Percentiles rank a stretch among this genome's conserved stretches.
phyloP scores from a whole-genome alignment of 2,797 vertebrate species.

The Pogoniulus pusillus region DNA sequence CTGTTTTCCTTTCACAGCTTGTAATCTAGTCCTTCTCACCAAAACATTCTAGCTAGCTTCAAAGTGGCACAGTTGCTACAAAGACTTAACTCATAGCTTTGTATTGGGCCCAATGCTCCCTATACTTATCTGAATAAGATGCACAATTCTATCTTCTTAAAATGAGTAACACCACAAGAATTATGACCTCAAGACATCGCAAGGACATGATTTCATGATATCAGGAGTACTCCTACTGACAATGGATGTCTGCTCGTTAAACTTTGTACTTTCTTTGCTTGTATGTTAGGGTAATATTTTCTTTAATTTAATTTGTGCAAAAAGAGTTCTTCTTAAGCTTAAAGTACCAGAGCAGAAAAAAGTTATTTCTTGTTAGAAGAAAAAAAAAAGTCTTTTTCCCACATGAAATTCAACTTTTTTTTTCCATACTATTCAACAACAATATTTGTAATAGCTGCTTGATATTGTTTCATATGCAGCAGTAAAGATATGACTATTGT shows the following conservation, averaged over 20 bases:
- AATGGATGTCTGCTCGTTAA: neutral
- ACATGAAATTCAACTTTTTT: neutral
- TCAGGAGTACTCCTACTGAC: neutral
- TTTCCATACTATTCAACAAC: neutral
- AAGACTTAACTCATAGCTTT: slow-evolving; percentile 48
- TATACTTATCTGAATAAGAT: slow-evolving; percentile 32
- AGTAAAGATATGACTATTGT: neutral
- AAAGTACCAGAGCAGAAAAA: slow-evolving; percentile 7
- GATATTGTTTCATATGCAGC: neutral
- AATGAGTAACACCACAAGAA: neutral
- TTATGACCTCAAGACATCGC: neutral
- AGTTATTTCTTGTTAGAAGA: neutral
- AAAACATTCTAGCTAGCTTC: too few relatives aligned
- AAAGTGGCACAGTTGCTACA: too few relatives aligned
- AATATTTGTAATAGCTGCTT: neutral
- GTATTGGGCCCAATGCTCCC: slow-evolving; percentile 7
- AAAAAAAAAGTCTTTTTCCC: neutral
- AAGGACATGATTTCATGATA: neutral
- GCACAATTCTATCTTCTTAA: neutral
- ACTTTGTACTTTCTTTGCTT: neutral
- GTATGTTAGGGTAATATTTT: neutral
- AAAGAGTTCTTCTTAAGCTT: neutral
- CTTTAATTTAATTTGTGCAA: neutral
- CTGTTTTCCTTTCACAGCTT: too few relatives aligned
- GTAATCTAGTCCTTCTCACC: too few relatives aligned